phyloP scores from a whole-genome alignment of 2,888 invertebrate species.

The Cartodere bifasciata region DNA sequence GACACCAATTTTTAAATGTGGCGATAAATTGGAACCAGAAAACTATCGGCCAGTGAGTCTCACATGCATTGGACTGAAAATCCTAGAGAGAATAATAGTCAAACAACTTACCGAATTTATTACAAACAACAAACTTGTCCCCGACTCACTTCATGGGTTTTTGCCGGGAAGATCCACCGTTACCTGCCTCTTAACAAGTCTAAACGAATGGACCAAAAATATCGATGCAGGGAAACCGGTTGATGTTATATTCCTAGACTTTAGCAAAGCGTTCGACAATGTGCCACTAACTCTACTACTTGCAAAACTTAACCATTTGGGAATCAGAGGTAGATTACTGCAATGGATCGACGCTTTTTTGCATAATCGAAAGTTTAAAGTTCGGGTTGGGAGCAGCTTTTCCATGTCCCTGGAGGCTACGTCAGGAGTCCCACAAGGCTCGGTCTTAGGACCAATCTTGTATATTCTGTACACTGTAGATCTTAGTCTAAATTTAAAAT shows the following conservation, averaged over 20 bases:
- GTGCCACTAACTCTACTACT: constrained; percentile 2
- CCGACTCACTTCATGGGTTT: constrained; percentile 4
- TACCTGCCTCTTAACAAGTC: background rate
- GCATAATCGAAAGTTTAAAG: too few relatives aligned
- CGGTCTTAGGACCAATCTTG: too few relatives aligned
- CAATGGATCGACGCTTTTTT: too few relatives aligned
- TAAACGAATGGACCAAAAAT: constrained; percentile 3
- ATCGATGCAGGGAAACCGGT: constrained; percentile 1
- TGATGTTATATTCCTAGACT: constrained; percentile 3
- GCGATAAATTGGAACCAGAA: constrained; percentile 4
- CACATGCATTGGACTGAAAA: constrained; percentile 4
- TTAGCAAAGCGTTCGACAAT: constrained; percentile 1
- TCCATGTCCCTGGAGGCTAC: too few relatives aligned
- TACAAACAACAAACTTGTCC: constrained; percentile 1
- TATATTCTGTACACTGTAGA: too few relatives aligned
- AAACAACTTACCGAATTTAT: constrained; percentile 3
- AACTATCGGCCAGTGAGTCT: constrained; percentile 3
- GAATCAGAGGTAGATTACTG: too few relatives aligned
- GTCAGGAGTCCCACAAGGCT: too few relatives aligned
- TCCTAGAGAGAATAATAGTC: constrained; percentile 2
- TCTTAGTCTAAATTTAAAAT: too few relatives aligned
- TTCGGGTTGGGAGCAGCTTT: too few relatives aligned
- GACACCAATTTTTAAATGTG: constrained; percentile 2
- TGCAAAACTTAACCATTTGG: too few relatives aligned
- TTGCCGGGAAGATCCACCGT: background rate